Evolutionary conservation across 2,797 vertebrate genomes (phyloP).

Genomic region (Hemitrygon akajei): DNA sequence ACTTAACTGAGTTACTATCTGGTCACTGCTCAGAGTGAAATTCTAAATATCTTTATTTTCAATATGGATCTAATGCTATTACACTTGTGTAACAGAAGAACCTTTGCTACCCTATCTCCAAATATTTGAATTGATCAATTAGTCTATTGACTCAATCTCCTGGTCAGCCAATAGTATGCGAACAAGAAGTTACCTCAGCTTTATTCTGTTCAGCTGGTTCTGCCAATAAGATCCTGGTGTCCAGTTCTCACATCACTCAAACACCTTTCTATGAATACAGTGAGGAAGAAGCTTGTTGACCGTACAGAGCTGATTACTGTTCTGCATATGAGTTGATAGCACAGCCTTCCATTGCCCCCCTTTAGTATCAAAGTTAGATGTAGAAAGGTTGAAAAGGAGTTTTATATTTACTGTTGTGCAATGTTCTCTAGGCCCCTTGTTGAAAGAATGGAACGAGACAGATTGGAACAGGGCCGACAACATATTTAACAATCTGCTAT

Average conservation of each 20-base stretch:
- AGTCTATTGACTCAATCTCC: not conserved
- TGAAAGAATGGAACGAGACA: not conserved
- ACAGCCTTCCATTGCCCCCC: not conserved
- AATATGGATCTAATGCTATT: too few relatives aligned
- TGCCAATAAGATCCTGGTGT: not conserved
- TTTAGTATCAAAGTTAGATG: too few relatives aligned
- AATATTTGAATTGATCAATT: not conserved
- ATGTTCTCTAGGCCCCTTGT: not conserved
- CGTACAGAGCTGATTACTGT: not conserved
- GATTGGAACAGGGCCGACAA: not conserved
- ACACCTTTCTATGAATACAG: not conserved
- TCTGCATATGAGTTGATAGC: not conserved
- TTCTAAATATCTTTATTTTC: not conserved
- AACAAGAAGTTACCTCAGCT: not conserved
- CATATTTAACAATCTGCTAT: not conserved
- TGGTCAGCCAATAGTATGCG: not conserved
- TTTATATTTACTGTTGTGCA: not conserved
- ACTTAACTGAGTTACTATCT: not conserved
- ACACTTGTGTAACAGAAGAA: not conserved
- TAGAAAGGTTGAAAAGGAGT: not conserved
- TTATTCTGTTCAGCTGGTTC: too few relatives aligned
- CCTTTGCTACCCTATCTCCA: not conserved
- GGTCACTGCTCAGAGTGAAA: not conserved
- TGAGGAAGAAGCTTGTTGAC: not conserved
- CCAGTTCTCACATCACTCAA: not conserved